Conservation (phyloP, 2,888 invertebrate genomes). For the Lampropteryx suffumata region DNA sequence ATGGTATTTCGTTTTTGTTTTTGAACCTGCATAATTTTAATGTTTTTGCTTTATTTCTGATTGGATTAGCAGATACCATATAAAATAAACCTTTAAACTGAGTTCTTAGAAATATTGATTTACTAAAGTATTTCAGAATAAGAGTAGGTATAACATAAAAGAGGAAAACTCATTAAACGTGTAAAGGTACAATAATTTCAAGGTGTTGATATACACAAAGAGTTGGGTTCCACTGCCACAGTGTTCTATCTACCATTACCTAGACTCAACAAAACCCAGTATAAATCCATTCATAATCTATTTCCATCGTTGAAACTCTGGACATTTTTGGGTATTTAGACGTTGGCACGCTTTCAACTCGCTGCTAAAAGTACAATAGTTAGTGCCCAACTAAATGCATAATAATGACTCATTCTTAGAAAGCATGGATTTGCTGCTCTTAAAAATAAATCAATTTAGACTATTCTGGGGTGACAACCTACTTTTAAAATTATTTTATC, state of each 20-base stretch:
- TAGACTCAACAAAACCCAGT: conserved; percentile 13
- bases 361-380: conserved; percentile 16
- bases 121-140: not conserved
- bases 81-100: not conserved
- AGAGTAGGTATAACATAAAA: no score
- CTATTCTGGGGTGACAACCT: no score
- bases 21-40: conserved; percentile 10
- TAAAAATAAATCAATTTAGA: no score
- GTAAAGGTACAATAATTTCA: no score
- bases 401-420: conserved; percentile 20
- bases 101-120: conserved; percentile 5
- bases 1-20: conserved; percentile 4
- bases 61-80: conserved; percentile 1
- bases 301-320: conserved; percentile 21
- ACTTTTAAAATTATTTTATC: no score
- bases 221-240: not conserved
- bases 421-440: not conserved
- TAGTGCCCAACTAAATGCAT: conserved; percentile 2
- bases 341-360: conserved; percentile 21
- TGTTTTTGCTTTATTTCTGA: conserved; percentile 8
- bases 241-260: not conserved
- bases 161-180: no score
- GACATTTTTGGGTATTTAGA: conserved; percentile 24
- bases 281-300: conserved; percentile 30
- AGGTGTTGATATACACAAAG: not conserved